Conservation (phyloP, 23 tunicate species). For the Halocynthia roretzi region DNA sequence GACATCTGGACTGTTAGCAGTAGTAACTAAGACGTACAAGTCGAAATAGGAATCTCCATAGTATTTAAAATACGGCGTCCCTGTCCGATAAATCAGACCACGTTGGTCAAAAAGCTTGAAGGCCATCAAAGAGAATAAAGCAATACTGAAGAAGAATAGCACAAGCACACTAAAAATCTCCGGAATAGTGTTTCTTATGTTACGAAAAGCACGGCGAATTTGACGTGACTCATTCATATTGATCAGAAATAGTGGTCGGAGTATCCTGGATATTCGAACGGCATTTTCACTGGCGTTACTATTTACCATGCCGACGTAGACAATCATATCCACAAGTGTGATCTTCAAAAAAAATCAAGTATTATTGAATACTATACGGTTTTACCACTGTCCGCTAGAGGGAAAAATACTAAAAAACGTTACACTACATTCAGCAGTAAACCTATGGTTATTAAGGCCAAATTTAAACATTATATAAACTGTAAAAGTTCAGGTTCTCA, state of each 20-base stretch:
- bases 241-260: conserved; percentile 87
- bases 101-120: conserved; percentile 82
- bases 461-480: no score
- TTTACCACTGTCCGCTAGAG: no score
- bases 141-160: conserved; percentile 85
- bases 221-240: conserved; percentile 83
- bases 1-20: conserved; percentile 98
- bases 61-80: conserved; percentile 52
- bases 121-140: conserved; percentile 88
- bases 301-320: conserved; percentile 69
- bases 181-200: conserved; percentile 87
- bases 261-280: conserved; percentile 67
- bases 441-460: no score
- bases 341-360: conserved; percentile 32
- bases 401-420: neutral
- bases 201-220: conserved; percentile 93
- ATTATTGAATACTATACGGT: no score
- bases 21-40: conserved; percentile 90
- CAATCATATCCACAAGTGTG: conserved; percentile 87
- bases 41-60: conserved; percentile 91
- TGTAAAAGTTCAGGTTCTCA: no score
- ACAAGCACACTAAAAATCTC: conserved; percentile 85
- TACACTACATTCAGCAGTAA: no score
- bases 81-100: conserved; percentile 36
- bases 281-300: conserved; percentile 28